Evolutionary conservation across 1,140 invertebrate genomes (phyloP).

Genomic region (Bombus confusus): DNA sequence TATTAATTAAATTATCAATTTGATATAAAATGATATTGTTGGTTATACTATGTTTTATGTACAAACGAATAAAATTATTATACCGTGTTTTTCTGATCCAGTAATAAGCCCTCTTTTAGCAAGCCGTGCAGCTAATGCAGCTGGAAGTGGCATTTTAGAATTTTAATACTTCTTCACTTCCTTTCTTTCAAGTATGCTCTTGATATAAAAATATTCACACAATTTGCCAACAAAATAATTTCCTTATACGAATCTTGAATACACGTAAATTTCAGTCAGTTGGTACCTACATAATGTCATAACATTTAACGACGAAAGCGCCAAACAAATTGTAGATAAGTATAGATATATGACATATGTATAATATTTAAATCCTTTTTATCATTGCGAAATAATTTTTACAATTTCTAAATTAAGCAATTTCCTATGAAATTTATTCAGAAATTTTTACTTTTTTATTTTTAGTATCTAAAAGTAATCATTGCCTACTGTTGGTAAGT

Average conservation of each 20-base stretch:
- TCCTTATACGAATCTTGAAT: neutral
- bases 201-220: too few relatives aligned
- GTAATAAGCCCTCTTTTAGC: slow-evolving; percentile 92
- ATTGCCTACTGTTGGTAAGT: too few relatives aligned
- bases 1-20: neutral
- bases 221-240: neutral
- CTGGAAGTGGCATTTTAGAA: slow-evolving; percentile 91
- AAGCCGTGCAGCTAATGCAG: slow-evolving; percentile 91
- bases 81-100: slow-evolving; percentile 81
- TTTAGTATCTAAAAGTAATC: too few relatives aligned
- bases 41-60: slow-evolving; percentile 28
- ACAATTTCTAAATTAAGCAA: too few relatives aligned
- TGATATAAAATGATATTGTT: neutral
- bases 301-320: neutral
- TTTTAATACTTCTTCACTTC: neutral
- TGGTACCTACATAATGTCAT: neutral
- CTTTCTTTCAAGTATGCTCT: neutral
- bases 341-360: too few relatives aligned
- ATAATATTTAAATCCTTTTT: too few relatives aligned
- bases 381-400: too few relatives aligned
- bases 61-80: neutral
- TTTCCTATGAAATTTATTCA: too few relatives aligned
- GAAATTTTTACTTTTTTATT: too few relatives aligned
- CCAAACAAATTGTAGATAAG: neutral
- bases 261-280: neutral